Base-by-base conservation (phyloP, 1,140 invertebrate genomes). In the Caenorhabditis tropicalis region DNA sequence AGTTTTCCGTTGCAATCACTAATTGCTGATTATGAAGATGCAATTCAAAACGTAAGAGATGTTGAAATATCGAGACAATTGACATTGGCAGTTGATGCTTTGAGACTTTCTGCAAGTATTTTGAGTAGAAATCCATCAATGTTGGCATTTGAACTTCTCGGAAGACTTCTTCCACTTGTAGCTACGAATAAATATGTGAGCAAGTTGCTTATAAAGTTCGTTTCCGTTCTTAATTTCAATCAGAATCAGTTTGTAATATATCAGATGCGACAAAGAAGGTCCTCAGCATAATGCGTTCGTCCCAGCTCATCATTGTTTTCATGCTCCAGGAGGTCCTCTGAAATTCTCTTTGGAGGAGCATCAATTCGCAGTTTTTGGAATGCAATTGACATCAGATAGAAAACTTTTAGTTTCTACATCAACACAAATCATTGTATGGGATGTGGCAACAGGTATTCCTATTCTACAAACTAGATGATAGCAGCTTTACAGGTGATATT, bases 331-430 rank as follows among this genome's bases (percentile, higher is more conserved):
- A 74, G 97, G 97, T 43, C 97, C 97, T 0, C 92, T 99, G 0
- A 98, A 98, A 94, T 98, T 98, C 90, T 98, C 96, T 0, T 91
- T 99, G 49, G 97, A 99, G 93, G 86, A 87, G 2, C 97, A 99
- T 92, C 96, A 96, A 89, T 99, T 98, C 92, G 97, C 97, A 0
- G 96, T 98, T 0, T 98, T 98, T 92, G 96, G 95, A 15, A 96
- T 98, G 88, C 95, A 94, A 58, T 92, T 98, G 12, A 98, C 96
- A 0, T 95, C 95, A 0, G 96, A 98, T 92, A 95, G 94, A 82
- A 94, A 96, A 60, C 96, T 97, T 92, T 94, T 99, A 56, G 95
- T 98, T 0, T 97, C 96, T 7, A 96, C 98, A 89, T 98, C 97
- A 1, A 99, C 56, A 19, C 82, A 84, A 31, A 84, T 84, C 49